phyloP scores from a whole-genome alignment of 2,888 invertebrate species.

The Mythimna vitellina region DNA sequence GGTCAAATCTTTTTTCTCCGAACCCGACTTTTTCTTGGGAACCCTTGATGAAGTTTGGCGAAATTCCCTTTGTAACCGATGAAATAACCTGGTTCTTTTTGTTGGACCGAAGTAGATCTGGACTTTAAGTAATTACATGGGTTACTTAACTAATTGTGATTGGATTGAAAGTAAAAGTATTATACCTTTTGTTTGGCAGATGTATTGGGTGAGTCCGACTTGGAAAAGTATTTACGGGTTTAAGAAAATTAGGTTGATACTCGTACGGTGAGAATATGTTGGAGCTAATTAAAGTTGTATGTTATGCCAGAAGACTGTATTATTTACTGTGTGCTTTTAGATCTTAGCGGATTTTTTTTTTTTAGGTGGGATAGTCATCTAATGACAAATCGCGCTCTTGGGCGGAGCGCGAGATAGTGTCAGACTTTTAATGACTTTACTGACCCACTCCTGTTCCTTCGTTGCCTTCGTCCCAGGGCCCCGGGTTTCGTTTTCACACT shows the following conservation, averaged over 20 bases:
- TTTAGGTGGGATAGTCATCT: too few relatives aligned
- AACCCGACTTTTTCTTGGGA: slow-evolving; percentile 56
- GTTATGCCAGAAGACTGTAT: neutral
- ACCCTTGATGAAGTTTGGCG: slow-evolving; percentile 63
- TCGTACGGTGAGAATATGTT: neutral
- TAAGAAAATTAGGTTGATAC: slow-evolving; percentile 23
- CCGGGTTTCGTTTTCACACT: too few relatives aligned
- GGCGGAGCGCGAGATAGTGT: too few relatives aligned
- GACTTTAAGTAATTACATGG: slow-evolving; percentile 67
- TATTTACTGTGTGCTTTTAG: neutral
- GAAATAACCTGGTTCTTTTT: slow-evolving; percentile 63
- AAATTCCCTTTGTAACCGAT: slow-evolving; percentile 64
- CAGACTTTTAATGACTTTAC: too few relatives aligned
- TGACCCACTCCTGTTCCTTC: too few relatives aligned
- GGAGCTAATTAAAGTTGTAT: neutral
- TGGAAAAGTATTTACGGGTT: slow-evolving; percentile 17
- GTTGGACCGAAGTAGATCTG: slow-evolving; percentile 52
- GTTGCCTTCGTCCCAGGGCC: too few relatives aligned
- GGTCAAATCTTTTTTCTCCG: slow-evolving; percentile 59
- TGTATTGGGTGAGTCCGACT: slow-evolving; percentile 42
- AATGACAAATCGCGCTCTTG: too few relatives aligned
- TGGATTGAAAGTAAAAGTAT: slow-evolving; percentile 62
- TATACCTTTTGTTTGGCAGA: slow-evolving; percentile 54
- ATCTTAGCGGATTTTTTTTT: too few relatives aligned
- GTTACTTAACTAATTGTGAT: slow-evolving; percentile 67